phyloP scores from a whole-genome alignment of 1,140 invertebrate genomes.

The Samia ricini region DNA sequence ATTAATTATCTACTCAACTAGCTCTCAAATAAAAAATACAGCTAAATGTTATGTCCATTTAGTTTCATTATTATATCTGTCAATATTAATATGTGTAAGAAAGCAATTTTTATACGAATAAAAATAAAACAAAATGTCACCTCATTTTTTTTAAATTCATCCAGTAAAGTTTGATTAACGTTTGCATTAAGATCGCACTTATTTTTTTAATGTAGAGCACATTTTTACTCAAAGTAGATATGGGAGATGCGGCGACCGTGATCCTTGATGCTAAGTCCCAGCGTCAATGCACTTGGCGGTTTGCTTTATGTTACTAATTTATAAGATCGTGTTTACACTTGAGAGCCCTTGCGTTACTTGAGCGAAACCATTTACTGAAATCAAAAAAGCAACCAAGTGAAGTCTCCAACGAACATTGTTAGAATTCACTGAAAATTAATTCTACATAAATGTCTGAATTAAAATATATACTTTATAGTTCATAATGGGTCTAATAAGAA shows the following conservation, averaged over 20 bases:
- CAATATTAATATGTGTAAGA: too few relatives aligned
- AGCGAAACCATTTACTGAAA: background rate
- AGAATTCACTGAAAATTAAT: background rate
- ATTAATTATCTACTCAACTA: too few relatives aligned
- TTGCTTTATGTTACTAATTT: slow-evolving; percentile 1
- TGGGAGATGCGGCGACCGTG: background rate
- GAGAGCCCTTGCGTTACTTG: background rate
- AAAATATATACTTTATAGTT: too few relatives aligned
- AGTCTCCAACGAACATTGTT: too few relatives aligned
- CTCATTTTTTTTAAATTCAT: background rate
- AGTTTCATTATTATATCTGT: too few relatives aligned
- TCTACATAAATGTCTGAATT: background rate
- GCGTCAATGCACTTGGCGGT: slow-evolving; percentile 9
- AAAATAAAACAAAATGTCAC: background rate
- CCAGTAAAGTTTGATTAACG: background rate
- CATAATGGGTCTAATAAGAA: too few relatives aligned
- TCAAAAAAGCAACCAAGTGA: background rate
- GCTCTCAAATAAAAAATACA: too few relatives aligned
- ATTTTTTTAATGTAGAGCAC: background rate
- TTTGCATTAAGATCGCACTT: background rate
- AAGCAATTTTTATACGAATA: too few relatives aligned
- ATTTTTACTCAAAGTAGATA: background rate
- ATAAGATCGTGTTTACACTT: slow-evolving; percentile 4
- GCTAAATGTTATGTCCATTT: too few relatives aligned
- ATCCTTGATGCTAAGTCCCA: background rate